Conservation (phyloP, 1,140 invertebrate species). For the Lasioglossum albipes region DNA sequence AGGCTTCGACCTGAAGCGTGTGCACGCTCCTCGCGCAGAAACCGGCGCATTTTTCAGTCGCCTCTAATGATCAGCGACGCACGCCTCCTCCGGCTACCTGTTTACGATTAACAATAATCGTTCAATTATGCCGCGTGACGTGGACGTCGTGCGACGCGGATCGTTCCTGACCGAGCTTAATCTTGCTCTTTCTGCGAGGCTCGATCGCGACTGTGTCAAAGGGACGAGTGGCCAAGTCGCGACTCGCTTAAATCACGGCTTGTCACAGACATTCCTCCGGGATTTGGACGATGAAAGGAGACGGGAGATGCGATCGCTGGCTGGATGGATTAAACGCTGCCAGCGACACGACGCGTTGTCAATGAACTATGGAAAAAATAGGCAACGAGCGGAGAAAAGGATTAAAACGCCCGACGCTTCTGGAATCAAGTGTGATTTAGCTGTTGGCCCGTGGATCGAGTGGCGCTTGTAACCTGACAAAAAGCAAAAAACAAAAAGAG, state of each 20-base stretch:
- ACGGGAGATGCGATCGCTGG: background rate
- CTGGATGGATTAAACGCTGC: background rate
- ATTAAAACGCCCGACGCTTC: too few relatives aligned
- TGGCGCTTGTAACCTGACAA: too few relatives aligned
- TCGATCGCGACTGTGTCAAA: conserved; percentile 10
- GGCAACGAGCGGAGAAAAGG: too few relatives aligned
- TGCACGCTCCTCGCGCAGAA: conserved; percentile 33
- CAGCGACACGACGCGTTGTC: background rate
- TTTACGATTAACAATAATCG: conserved; percentile 68
- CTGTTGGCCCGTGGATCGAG: too few relatives aligned
- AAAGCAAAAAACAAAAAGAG: too few relatives aligned
- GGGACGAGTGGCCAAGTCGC: background rate
- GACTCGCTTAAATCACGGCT: background rate
- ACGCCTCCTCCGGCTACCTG: conserved; percentile 53
- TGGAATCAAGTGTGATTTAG: too few relatives aligned
- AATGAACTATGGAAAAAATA: background rate
- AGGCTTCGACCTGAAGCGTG: conserved; percentile 50
- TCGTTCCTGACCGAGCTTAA: background rate
- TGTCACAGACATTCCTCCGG: background rate
- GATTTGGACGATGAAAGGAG: background rate
- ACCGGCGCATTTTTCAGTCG: conserved; percentile 53
- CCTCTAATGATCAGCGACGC: conserved; percentile 47
- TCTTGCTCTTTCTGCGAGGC: conserved; percentile 25
- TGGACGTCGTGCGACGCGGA: conserved; percentile 38
- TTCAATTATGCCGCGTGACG: conserved; percentile 70